These are phyloP conservation scores for Avahi laniger DNA, from an alignment of 2,797 vertebrate genomes.

Conservation along the genomic window DNA sequence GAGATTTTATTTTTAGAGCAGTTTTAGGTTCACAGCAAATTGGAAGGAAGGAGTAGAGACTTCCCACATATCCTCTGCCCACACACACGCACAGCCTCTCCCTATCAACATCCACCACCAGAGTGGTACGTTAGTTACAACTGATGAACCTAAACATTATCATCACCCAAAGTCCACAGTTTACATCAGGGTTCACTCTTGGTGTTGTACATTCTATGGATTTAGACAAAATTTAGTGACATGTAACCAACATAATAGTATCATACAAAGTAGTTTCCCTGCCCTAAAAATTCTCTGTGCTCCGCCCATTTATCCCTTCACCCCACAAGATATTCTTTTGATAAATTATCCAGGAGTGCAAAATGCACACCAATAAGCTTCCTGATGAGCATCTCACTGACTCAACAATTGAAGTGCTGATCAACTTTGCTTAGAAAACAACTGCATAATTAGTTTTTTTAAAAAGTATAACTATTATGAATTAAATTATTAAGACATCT, in stretches of 20 bases:
- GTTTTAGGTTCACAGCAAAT: neutral
- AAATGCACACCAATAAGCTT: neutral
- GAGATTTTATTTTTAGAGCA: neutral
- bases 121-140: neutral
- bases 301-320: too few species aligned
- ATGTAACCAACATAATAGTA: neutral
- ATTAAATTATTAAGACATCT: neutral
- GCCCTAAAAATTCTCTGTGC: neutral
- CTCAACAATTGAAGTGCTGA: neutral
- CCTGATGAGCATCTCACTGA: neutral
- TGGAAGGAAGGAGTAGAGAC: neutral
- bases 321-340: neutral
- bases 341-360: neutral
- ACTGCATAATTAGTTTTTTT: neutral
- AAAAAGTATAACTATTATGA: neutral
- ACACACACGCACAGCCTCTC: neutral
- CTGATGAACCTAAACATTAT: neutral
- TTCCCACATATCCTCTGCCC: neutral
- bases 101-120: neutral
- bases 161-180: neutral
- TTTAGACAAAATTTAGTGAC: neutral
- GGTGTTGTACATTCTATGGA: neutral
- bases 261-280: neutral
- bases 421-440: neutral
- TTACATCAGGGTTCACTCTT: neutral